Evolutionary conservation across 92 coral and sea anemone species (phyloP), one percentile per base, ranked within the genome.

Genomic region (Epizoanthus stellaris): DNA sequence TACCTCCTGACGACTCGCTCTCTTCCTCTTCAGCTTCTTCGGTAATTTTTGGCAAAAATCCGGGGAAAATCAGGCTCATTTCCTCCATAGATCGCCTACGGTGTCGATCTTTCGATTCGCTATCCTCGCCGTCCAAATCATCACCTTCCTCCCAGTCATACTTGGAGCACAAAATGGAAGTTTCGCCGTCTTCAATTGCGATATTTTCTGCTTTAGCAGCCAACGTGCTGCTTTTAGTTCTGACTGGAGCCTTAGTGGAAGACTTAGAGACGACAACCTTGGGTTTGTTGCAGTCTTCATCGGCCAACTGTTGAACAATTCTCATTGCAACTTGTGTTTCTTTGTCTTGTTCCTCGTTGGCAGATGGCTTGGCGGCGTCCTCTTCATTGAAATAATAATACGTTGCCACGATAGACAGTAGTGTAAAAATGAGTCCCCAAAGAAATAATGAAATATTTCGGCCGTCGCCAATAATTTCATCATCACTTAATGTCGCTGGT

Each of bases 31-130:
- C 57, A 16, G 91, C 98, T 75, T 96, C 98, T 85, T 96, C 99
- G 10, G 91, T 77, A 43, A 96, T 96, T 64, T 91, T 90, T 4
- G 99, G 94, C 75, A 96, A 82, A 89, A 86, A 74, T 42, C 98
- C 98, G 20, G 99, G 99, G 64, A 94, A 94, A 70, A 96, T 85
- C 38, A 94, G 76, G 70, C 93, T 95, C 92, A 94, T 92, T 73
- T 96, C 97, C 65, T 96, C 99, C 94, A 96, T 90, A 17, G 98
- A 92, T 38, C 85, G 93, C 71, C 96, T 89, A 39, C 94, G 87
- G 84, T 42, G 49, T 0, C 88, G 91, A 42, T 82, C 80, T 36
- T 59, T 73, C 45, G 61, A 42, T 20, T 70, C 54, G 38, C 21
- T 42, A 30, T 61, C 70, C 34, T 81, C 85, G 65, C 73, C 88